A percentile compares a stretch with the other conserved stretches of the same genome.
phyloP scores from a whole-genome alignment of 2,113 vertebrate genomes.

The Fregata magnificens region DNA sequence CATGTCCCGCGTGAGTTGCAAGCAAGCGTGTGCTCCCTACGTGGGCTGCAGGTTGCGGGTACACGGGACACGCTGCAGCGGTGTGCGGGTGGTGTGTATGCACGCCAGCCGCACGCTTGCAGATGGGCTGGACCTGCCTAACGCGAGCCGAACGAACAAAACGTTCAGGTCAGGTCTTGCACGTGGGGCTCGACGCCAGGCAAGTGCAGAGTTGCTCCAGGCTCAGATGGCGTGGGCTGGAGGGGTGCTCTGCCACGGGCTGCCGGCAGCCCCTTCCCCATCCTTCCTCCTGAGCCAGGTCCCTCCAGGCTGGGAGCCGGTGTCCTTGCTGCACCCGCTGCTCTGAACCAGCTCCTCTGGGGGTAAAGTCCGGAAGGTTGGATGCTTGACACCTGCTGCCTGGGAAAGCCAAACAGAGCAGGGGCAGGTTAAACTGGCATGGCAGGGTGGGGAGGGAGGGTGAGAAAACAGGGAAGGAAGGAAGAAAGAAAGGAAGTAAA shows the following conservation, averaged over 20 bases:
- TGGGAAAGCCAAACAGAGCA: conserved; percentile 56
- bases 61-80: neutral
- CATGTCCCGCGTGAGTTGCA: fast-evolving
- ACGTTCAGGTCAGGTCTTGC: conserved; percentile 98
- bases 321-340: neutral
- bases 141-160: conserved; percentile 99
- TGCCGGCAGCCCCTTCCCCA: neutral
- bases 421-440: neutral
- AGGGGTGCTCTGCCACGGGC: neutral
- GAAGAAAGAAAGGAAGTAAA: neutral
- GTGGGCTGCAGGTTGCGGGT: neutral
- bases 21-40: fast-evolving
- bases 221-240: neutral
- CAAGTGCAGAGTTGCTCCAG: conserved; percentile 82
- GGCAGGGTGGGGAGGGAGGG: neutral
- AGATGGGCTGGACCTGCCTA: conserved; percentile 92
- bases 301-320: neutral
- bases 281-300: neutral
- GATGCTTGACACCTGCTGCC: conserved; percentile 42
- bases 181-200: conserved; percentile 98
- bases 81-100: neutral
- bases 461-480: neutral
- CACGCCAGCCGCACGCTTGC: neutral
- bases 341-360: neutral
- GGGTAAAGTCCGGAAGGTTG: neutral